These are phyloP conservation scores for Diachasmimorpha longicaudata DNA, from an alignment of 1,140 invertebrate species.

Conservation along the genomic window DNA sequence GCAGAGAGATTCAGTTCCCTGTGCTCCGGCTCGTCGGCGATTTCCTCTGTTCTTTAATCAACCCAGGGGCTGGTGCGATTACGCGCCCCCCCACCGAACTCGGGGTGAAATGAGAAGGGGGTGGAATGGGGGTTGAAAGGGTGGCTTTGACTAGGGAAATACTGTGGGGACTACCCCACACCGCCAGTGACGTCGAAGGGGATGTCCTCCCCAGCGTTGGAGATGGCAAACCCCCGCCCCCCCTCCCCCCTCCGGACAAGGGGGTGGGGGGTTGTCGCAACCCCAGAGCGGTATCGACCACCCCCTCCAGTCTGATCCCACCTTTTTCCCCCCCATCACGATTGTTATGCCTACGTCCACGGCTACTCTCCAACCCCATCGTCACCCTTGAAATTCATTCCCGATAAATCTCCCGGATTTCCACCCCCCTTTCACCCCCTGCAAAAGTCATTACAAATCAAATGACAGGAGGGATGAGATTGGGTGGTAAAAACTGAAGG, in stretches of 20 bases:
- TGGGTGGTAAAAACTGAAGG: not conserved
- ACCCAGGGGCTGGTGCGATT: slow-evolving; percentile 52
- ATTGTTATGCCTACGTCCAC: not conserved
- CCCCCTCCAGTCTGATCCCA: slow-evolving; percentile 36
- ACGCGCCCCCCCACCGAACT: slow-evolving; percentile 51
- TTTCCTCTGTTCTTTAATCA: slow-evolving; percentile 60
- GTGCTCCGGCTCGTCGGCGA: slow-evolving; percentile 30
- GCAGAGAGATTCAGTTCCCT: slow-evolving; percentile 10
- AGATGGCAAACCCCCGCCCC: slow-evolving; percentile 56
- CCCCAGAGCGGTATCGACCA: slow-evolving; percentile 60
- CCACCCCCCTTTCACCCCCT: not conserved
- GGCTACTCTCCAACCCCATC: not conserved
- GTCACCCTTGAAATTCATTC: not conserved
- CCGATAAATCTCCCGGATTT: not conserved
- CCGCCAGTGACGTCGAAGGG: slow-evolving; percentile 32
- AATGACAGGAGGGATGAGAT: not conserved
- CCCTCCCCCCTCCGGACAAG: no score
- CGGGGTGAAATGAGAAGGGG: slow-evolving; percentile 21
- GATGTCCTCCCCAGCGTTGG: slow-evolving; percentile 40
- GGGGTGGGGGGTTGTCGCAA: slow-evolving; percentile 46
- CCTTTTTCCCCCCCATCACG: slow-evolving; percentile 25
- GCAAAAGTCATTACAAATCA: not conserved
- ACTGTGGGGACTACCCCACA: slow-evolving; percentile 21
- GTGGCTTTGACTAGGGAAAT: slow-evolving; percentile 8
- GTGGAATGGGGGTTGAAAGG: not conserved